Conservation (phyloP, 2,888 invertebrate genomes). For the Tetheella fluctuosa region DNA sequence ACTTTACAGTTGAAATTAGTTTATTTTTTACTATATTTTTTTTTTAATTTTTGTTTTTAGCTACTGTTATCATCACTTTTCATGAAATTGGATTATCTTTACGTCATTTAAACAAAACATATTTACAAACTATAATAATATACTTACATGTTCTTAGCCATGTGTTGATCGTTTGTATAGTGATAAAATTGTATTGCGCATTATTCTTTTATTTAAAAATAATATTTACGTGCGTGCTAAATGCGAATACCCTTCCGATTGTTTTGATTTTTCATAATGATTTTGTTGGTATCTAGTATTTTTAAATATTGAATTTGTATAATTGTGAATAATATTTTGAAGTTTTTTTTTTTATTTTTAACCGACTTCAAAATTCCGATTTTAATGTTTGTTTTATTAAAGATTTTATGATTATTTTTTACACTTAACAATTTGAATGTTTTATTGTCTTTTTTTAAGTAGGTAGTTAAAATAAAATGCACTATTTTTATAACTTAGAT, state of each 20-base stretch:
- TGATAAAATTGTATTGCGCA: constrained; percentile 58
- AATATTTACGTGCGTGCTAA: constrained; percentile 14
- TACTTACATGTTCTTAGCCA: constrained; percentile 44
- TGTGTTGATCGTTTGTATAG: constrained; percentile 52
- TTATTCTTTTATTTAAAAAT: constrained; percentile 41
- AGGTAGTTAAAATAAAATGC: too few relatives aligned
- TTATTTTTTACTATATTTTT: constrained; percentile 16
- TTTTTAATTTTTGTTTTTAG: too few relatives aligned
- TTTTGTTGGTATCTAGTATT: too few relatives aligned
- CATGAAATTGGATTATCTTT: constrained; percentile 2
- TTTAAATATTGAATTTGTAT: too few relatives aligned
- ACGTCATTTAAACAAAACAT: constrained; percentile 40
- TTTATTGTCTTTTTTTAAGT: too few relatives aligned
- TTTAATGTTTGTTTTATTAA: too few relatives aligned
- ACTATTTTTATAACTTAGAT: neutral
- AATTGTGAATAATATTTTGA: too few relatives aligned
- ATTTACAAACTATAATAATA: constrained; percentile 54
- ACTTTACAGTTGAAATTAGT: neutral
- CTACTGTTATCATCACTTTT: constrained; percentile 23
- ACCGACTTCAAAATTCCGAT: too few relatives aligned
- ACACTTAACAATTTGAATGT: too few relatives aligned
- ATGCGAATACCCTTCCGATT: neutral
- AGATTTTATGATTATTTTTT: too few relatives aligned
- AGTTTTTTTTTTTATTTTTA: neutral
- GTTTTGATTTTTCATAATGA: neutral